Conservation (phyloP, 2,888 invertebrate species). For the Phyllotreta striolata region DNA sequence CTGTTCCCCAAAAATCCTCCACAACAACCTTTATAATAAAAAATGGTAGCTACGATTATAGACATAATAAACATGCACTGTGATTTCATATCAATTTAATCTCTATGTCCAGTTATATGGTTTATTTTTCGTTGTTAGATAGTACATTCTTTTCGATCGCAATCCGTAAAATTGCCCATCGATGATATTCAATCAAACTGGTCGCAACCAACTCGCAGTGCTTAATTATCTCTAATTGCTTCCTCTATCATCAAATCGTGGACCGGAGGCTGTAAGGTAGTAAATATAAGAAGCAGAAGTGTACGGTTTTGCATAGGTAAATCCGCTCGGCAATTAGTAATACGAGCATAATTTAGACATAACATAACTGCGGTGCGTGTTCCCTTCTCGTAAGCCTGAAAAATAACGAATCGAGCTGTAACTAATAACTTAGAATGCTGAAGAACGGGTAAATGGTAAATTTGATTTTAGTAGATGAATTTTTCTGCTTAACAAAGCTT, state of each 20-base stretch:
- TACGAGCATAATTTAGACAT: constrained; percentile 39
- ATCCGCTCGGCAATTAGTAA: constrained; percentile 38
- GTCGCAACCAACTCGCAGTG: constrained; percentile 27
- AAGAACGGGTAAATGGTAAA: neutral
- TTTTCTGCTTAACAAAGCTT: too few relatives aligned
- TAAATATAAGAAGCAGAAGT: constrained; percentile 18
- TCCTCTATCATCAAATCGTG: constrained; percentile 29
- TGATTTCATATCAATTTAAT: neutral
- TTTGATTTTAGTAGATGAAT: too few relatives aligned
- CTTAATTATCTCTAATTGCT: constrained; percentile 41
- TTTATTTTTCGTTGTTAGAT: neutral
- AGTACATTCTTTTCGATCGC: constrained; percentile 10
- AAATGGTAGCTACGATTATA: too few relatives aligned
- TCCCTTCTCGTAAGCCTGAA: constrained; percentile 21
- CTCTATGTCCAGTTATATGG: too few relatives aligned
- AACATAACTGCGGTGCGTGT: constrained; percentile 37
- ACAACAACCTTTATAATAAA: too few relatives aligned
- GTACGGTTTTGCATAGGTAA: constrained; percentile 33
- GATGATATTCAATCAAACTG: constrained; percentile 25
- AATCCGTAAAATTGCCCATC: constrained; percentile 10
- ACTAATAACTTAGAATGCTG: constrained; percentile 10
- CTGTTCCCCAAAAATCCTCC: too few relatives aligned
- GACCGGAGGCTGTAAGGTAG: constrained; percentile 21
- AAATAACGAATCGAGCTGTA: too few relatives aligned
- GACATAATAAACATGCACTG: too few relatives aligned